Conservation (phyloP, 2,797 vertebrate species). For the Lepilemur ruficaudatus region DNA sequence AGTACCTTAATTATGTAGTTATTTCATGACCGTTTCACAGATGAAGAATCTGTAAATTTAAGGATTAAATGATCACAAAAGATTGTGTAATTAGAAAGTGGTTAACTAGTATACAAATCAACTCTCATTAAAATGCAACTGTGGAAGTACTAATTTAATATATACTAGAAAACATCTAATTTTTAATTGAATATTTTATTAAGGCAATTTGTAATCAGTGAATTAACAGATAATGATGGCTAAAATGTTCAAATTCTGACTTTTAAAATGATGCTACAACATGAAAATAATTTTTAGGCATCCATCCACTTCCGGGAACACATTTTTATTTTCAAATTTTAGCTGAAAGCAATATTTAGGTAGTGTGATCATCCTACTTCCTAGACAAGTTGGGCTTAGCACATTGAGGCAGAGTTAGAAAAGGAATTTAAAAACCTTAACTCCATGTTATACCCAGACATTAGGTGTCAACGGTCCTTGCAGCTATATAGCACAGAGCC, state of each 20-base stretch:
- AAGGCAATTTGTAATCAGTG: background rate
- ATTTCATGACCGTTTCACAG: background rate
- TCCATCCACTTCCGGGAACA: background rate
- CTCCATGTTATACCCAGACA: background rate
- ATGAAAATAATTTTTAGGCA: background rate
- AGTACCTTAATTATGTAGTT: background rate
- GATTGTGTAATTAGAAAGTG: background rate
- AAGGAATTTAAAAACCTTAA: background rate
- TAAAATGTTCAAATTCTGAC: background rate
- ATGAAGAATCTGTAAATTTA: background rate
- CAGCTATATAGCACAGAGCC: background rate
- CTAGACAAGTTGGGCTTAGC: background rate
- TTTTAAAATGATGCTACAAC: constrained; percentile 30
- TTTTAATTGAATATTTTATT: constrained; percentile 22
- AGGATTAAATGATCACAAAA: background rate
- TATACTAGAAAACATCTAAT: background rate
- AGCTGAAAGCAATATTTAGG: background rate
- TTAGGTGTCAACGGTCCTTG: background rate
- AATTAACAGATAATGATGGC: background rate
- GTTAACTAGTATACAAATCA: background rate
- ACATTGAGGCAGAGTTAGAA: background rate
- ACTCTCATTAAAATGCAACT: constrained; percentile 7
- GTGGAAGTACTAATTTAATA: constrained; percentile 15
- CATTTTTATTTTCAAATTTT: constrained; percentile 16
- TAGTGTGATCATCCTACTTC: background rate